Conservation (phyloP, 2,888 invertebrate species). For the Theodoxus fluviatilis region DNA sequence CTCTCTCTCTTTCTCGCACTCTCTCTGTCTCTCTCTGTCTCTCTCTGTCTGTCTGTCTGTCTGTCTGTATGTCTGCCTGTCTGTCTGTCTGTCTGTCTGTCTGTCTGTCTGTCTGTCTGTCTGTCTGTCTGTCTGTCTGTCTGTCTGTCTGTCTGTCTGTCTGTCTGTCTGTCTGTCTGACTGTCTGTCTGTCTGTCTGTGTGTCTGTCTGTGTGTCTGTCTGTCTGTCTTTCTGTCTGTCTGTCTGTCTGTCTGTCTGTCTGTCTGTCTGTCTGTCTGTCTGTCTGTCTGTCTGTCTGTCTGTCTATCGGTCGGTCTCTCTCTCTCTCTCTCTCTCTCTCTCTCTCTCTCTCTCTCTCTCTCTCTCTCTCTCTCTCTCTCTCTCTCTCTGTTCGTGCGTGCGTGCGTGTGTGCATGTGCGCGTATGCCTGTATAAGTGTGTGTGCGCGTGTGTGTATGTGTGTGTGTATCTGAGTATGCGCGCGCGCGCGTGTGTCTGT, state of each 20-base stretch:
- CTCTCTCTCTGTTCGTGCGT: not conserved
- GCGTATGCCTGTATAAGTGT: not conserved
- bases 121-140: too few relatives aligned
- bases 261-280: not conserved
- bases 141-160: too few relatives aligned
- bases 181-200: not conserved
- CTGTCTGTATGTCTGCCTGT: too few relatives aligned
- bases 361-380: too few relatives aligned
- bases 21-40: too few relatives aligned
- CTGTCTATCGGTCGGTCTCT: conserved; percentile 6
- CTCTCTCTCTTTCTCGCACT: too few relatives aligned
- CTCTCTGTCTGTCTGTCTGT: too few relatives aligned
- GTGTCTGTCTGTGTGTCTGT: not conserved
- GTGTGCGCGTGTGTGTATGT: conserved; percentile 10
- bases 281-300: conserved; percentile 1
- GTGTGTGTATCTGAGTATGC: not conserved
- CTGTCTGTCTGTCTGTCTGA: not conserved
- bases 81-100: too few relatives aligned
- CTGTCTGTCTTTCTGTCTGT: not conserved
- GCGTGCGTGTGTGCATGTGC: not conserved
- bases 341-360: conserved; percentile 4
- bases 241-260: not conserved
- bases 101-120: too few relatives aligned
- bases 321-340: conserved; percentile 14
- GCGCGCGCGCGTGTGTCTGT: too few relatives aligned